Evolutionary conservation across 2,888 invertebrate species (phyloP), one percentile per base, ranked within the genome.

Genomic region (Lathronympha strigana): DNA sequence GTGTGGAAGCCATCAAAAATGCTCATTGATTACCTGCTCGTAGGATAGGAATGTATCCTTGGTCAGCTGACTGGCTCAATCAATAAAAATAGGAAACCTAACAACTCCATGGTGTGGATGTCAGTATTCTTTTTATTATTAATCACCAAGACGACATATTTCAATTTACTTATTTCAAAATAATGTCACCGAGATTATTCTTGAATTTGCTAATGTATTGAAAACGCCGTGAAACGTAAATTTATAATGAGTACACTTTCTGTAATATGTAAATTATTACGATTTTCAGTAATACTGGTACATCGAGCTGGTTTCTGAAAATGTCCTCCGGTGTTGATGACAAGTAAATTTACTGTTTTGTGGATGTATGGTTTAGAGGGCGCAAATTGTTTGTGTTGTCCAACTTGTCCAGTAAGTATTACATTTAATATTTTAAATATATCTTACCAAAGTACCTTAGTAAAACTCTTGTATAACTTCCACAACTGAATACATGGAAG

Each of bases 191-290:
- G 5, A 13, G 4, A 23, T 23, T 47, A 1, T 47, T 23, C 23
- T 47, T 47, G 11, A 28, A 19, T 8, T 33, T 17, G 11, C 17
- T 19, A 11, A 51, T 51, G 50, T 13, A 23, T 31, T 36, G 0
- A 53, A 53, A 21, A 13, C 25, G 28, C 13, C 15, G n/a, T 6
- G n/a, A 15, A 8, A n/a, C 2, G 11, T n/a, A 36, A 53, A 53
- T 36, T 36, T 53, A 31, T 36, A 53, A n/a, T 21, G 50, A 51
- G n/a, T 2, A 5, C 19, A 53, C 23, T 23, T 53, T 23, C n/a
- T 31, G n/a, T 21, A 36, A 21, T n/a, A 36, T 38, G 36, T 36
- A 11, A 28, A 53, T 53, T 51, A 19, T 33, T 23, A n/a, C 23
- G 1, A 53, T 31, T 15, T 36, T 36, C n/a, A 9, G 21, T 23